These are phyloP conservation scores for Riparia riparia DNA, from an alignment of 2,113 vertebrate species.

Conservation along the genomic window DNA sequence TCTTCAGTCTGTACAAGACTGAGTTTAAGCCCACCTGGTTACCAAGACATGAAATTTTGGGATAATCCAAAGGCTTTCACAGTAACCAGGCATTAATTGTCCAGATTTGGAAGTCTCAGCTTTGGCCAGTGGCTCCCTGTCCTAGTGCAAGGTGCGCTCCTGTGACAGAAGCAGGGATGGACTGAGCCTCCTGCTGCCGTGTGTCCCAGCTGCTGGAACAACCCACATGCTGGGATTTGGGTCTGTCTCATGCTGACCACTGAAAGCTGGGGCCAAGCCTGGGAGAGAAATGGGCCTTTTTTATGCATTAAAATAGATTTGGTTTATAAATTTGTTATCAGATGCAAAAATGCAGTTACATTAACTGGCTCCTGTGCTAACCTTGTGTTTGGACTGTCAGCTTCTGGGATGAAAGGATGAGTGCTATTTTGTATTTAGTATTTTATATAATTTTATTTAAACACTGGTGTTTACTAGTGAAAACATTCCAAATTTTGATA, in stretches of 20 bases:
- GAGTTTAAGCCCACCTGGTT: background rate
- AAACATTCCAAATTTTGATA: background rate
- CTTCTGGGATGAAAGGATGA: fast-evolving
- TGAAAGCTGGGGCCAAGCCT: background rate
- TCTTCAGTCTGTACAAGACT: background rate
- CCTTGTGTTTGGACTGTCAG: background rate
- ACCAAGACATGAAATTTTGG: background rate
- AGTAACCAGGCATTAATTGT: background rate
- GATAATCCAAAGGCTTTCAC: background rate
- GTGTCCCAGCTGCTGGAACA: background rate
- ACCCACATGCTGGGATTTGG: fast-evolving
- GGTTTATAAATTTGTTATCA: background rate
- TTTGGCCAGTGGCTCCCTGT: background rate
- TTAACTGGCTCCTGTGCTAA: background rate
- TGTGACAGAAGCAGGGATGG: background rate
- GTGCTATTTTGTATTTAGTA: background rate
- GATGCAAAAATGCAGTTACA: background rate
- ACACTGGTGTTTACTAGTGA: background rate
- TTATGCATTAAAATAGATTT: background rate
- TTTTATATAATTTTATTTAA: background rate
- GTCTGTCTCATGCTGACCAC: background rate
- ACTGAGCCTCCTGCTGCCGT: background rate
- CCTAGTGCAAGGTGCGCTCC: background rate
- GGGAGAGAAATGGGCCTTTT: background rate
- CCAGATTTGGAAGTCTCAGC: background rate